Evolutionary conservation across 1,140 invertebrate species (phyloP).

Genomic region (Arctopsyche grandis): DNA sequence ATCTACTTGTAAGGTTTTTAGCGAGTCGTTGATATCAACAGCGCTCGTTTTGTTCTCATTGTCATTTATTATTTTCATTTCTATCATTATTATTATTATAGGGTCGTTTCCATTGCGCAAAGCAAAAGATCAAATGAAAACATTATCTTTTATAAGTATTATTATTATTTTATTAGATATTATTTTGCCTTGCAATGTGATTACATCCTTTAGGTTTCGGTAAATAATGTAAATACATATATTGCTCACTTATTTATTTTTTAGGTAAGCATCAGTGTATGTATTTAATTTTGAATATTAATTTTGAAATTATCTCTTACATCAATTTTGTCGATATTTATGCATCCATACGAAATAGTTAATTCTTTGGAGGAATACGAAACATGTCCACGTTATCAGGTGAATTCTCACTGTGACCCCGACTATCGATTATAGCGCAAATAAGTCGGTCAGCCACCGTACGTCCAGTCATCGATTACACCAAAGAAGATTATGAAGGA

Average conservation of each 20-base stretch:
- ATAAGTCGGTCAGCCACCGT: slow-evolving; percentile 17
- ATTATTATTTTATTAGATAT: background rate
- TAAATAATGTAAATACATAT: too few relatives aligned
- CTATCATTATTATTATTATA: background rate
- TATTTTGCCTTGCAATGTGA: background rate
- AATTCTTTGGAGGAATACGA: too few relatives aligned
- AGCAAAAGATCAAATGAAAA: background rate
- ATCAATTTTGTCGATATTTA: too few relatives aligned
- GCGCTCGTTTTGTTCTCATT: background rate
- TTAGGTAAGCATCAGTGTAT: too few relatives aligned
- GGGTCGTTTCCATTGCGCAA: background rate
- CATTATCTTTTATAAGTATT: background rate
- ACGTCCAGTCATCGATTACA: slow-evolving; percentile 37
- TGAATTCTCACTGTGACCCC: background rate
- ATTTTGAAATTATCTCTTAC: too few relatives aligned
- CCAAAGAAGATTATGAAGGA: slow-evolving; percentile 40
- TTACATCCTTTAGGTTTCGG: background rate
- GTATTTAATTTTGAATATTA: too few relatives aligned
- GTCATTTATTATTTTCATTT: background rate
- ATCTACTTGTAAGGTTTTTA: background rate
- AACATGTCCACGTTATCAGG: too few relatives aligned
- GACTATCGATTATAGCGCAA: background rate
- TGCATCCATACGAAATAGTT: too few relatives aligned
- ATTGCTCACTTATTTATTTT: too few relatives aligned
- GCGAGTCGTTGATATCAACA: background rate